phyloP scores from a whole-genome alignment of 2,888 invertebrate species.

The Dasysyrphus albostriatus region DNA sequence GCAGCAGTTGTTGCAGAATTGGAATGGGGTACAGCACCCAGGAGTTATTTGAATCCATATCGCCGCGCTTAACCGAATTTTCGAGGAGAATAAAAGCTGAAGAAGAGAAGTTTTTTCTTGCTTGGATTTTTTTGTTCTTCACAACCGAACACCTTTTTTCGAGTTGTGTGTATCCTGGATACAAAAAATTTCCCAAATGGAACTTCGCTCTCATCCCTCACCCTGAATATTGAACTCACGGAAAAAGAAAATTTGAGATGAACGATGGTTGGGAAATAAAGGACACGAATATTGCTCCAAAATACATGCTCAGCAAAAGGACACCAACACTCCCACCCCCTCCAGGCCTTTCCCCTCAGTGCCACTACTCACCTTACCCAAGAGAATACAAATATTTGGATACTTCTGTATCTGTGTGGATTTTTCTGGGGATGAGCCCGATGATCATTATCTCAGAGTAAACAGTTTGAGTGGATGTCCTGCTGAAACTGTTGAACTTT shows the following conservation, averaged over 20 bases:
- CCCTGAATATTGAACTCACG: slow-evolving; percentile 35
- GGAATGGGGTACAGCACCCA: slow-evolving; percentile 37
- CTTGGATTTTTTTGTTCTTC: slow-evolving; percentile 3
- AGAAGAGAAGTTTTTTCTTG: slow-evolving; percentile 35
- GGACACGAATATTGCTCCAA: slow-evolving; percentile 64
- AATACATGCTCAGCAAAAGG: slow-evolving; percentile 68
- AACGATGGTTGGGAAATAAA: slow-evolving; percentile 34
- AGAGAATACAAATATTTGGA: slow-evolving; percentile 22
- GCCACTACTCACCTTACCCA: slow-evolving; percentile 5
- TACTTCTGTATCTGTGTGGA: slow-evolving; percentile 55
- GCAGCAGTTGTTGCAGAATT: slow-evolving; percentile 51
- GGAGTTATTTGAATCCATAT: slow-evolving; percentile 49
- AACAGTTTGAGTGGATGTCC: slow-evolving; percentile 67
- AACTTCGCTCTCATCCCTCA: slow-evolving; percentile 52
- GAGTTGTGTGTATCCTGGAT: slow-evolving; percentile 54
- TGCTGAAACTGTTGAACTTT: slow-evolving; percentile 73
- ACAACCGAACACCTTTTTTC: slow-evolving; percentile 52
- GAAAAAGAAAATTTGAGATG: slow-evolving; percentile 45
- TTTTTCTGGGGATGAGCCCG: slow-evolving; percentile 53
- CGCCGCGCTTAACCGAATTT: slow-evolving; percentile 52
- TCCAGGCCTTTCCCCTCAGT: not conserved
- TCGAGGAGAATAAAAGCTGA: slow-evolving; percentile 51
- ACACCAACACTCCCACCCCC: not conserved
- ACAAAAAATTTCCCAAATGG: slow-evolving; percentile 44
- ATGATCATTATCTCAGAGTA: slow-evolving; percentile 74